phyloP scores from a whole-genome alignment of 2,888 invertebrate genomes.

The Athetis lepigone region DNA sequence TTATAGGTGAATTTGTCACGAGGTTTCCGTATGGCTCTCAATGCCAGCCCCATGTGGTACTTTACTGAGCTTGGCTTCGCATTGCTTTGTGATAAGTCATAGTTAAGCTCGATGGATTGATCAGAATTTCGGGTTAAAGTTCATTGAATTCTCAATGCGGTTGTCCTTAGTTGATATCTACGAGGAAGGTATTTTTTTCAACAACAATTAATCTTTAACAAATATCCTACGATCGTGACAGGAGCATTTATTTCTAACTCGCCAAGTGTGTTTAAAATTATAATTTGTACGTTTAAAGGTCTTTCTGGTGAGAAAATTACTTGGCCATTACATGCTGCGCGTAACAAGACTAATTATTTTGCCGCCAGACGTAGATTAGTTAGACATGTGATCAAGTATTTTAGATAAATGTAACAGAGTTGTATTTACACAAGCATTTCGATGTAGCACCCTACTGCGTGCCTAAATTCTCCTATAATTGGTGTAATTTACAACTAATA shows the following conservation, averaged over 20 bases:
- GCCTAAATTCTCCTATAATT: constrained; percentile 11
- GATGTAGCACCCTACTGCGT: constrained; percentile 5
- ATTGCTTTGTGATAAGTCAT: constrained; percentile 16
- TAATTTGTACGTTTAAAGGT: constrained; percentile 49
- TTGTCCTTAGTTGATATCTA: background rate
- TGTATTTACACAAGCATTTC: constrained; percentile 15
- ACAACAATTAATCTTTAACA: background rate
- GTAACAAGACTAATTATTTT: constrained; percentile 39
- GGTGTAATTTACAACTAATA: background rate
- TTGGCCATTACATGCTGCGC: constrained; percentile 31
- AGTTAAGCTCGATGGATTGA: background rate
- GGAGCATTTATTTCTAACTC: constrained; percentile 33
- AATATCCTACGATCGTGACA: constrained; percentile 9
- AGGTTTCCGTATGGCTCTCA: constrained; percentile 57
- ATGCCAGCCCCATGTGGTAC: constrained; percentile 40
- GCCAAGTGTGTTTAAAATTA: constrained; percentile 30
- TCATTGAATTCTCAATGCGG: no score
- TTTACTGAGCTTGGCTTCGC: constrained; percentile 2
- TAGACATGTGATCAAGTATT: constrained; percentile 33
- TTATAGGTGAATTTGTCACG: constrained; percentile 65
- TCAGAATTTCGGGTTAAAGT: no score
- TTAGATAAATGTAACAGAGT: constrained; percentile 17
- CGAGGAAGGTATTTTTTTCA: background rate
- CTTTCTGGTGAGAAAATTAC: constrained; percentile 51
- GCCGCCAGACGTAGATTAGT: constrained; percentile 28